phyloP scores from a whole-genome alignment of 2,888 invertebrate genomes.

The Syritta pipiens region DNA sequence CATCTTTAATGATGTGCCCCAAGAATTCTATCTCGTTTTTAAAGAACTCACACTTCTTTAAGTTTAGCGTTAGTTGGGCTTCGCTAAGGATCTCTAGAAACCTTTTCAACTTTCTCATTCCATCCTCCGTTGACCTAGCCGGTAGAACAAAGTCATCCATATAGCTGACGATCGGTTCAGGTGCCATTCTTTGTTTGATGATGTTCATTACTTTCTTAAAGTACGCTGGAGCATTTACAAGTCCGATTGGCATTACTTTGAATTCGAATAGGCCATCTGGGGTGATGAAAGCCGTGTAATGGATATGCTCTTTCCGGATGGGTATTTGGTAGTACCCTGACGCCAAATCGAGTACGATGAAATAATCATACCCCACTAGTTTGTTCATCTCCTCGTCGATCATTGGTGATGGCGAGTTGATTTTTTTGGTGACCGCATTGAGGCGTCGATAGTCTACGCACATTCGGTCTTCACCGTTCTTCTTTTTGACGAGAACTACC shows the following conservation, averaged over 20 bases:
- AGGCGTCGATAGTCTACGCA: conserved; percentile 21
- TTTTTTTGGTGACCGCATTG: background rate
- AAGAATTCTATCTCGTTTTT: conserved; percentile 15
- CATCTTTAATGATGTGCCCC: background rate
- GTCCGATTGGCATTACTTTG: background rate
- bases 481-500: conserved; percentile 19
- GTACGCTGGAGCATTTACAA: background rate
- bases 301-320: background rate
- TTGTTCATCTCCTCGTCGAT: conserved; percentile 9
- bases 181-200: background rate
- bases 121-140: too few relatives aligned
- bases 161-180: too few relatives aligned
- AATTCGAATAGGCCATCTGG: conserved; percentile 31
- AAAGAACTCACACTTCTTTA: too few relatives aligned
- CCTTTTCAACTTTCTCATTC: too few relatives aligned
- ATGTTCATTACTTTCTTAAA: conserved; percentile 1
- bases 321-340: too few relatives aligned
- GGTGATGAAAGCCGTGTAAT: conserved; percentile 5
- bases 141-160: too few relatives aligned
- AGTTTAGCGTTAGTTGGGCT: conserved; percentile 6
- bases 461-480: conserved; percentile 22
- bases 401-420: conserved; percentile 11
- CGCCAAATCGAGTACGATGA: conserved; percentile 1
- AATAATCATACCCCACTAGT: background rate
- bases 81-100: too few relatives aligned